Conservation (phyloP, 2,113 vertebrate species). For the Poecilia latipinna region DNA sequence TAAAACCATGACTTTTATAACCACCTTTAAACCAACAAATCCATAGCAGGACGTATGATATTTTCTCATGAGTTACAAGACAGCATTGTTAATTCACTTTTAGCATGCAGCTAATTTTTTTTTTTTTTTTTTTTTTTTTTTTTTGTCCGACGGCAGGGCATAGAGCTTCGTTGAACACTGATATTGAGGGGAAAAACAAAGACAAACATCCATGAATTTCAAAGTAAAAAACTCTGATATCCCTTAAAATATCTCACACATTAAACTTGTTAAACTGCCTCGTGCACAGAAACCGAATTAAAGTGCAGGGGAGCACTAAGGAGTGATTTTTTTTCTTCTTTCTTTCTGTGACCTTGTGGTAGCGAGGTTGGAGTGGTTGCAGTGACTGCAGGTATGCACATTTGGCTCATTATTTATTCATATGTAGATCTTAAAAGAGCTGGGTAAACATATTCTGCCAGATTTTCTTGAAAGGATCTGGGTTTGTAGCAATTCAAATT, state of each 20-base stretch:
- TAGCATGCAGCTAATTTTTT: no score
- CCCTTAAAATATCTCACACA: not conserved
- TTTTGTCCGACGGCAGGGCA: not conserved
- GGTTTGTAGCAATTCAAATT: not conserved
- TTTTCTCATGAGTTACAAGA: no score
- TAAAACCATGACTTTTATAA: no score
- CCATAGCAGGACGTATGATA: no score
- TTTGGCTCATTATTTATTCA: slow-evolving; percentile 2
- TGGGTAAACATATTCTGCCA: not conserved
- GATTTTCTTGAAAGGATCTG: not conserved
- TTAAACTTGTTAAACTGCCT: not conserved
- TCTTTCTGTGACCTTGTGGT: not conserved
- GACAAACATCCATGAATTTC: not conserved
- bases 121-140: no score
- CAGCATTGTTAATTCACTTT: no score
- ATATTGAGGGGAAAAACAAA: not conserved
- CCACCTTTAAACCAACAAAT: no score
- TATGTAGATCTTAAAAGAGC: not conserved
- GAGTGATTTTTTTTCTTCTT: not conserved
- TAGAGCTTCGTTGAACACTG: no score
- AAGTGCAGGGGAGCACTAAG: not conserved
- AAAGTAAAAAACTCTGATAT: not conserved
- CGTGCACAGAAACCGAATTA: not conserved
- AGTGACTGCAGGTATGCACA: not conserved
- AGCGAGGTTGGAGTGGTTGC: no score